These are phyloP conservation scores for Spheniscus mendiculus DNA, from an alignment of 2,113 vertebrate genomes.

Conservation along the genomic window DNA sequence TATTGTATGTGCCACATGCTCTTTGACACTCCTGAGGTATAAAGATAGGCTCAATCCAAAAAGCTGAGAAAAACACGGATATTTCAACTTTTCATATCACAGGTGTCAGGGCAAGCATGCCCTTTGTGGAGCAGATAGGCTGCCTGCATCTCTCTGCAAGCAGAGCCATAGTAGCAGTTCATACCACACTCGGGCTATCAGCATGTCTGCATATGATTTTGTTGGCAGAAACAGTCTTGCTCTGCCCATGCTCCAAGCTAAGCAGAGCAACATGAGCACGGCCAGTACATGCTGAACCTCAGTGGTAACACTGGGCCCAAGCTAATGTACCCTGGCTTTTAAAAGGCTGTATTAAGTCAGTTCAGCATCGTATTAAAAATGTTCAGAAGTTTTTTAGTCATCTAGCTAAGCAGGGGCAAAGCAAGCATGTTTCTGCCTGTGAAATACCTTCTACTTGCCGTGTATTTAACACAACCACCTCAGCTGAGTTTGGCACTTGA, in stretches of 20 bases:
- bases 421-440: background rate
- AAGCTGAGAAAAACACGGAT: background rate
- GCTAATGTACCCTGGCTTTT: background rate
- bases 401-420: background rate
- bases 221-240: background rate
- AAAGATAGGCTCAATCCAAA: background rate
- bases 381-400: background rate
- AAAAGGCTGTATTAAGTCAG: background rate
- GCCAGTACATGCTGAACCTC: background rate
- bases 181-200: accelerated
- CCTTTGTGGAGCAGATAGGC: background rate
- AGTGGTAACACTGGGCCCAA: background rate
- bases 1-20: background rate
- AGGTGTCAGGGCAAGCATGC: too few species aligned
- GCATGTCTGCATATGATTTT: accelerated
- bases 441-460: background rate
- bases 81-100: background rate
- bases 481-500: background rate
- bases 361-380: accelerated
- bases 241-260: background rate
- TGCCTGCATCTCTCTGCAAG: background rate
- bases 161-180: background rate
- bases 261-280: accelerated
- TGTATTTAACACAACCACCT: background rate
- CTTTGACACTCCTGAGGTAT: background rate